Base-by-base conservation (phyloP, 2,113 vertebrate genomes). In the Meriones unguiculatus region DNA sequence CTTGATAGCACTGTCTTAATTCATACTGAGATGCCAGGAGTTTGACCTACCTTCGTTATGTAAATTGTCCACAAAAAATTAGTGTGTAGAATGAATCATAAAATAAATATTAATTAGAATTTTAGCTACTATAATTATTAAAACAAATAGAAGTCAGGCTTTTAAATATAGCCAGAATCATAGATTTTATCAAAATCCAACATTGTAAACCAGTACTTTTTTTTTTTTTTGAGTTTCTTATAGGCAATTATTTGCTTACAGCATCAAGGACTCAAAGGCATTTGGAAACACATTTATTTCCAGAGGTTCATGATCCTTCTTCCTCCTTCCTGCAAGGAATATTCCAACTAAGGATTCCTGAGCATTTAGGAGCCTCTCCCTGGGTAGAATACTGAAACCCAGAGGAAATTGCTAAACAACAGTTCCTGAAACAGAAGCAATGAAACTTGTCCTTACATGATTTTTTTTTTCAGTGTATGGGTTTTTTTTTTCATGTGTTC, bases 91-190 rank as follows among this genome's bases (percentile, higher is more conserved):
- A 69, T 78, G 87, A 86, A 70, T 91, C 25, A 18, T 25, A 57
- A 84, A 92, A 57, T 32, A 46, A 28, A 67, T 54, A 35, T 15
- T 52, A 87, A 41, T 64, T 64, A 25, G 70, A 30, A 85, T 64
- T 92, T 75, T 81, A 67, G 52, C 69, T 87, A 73, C 69, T 87
- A 73, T 70, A 59, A 50, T 73, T 89, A 17, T 85, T 91, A 72
- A 93, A 95, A 32, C n/a, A 82, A 62, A 35, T 90, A 24, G 77
- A 89, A 92, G 25, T 87, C 35, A 67, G 30, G 0, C 25, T 80
- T 93, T 69, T 52, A 35, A 59, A 59, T 80, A 38, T 93, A 46
- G 24, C 54, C 30, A 72, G 30, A 85, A 85, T 89, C 46, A 35
- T 69, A 18, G 38, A 76, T 25, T 41, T 38, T 25, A 46, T n/a